Percentiles rank a stretch among this genome's conserved stretches.
Evolutionary conservation across 2,888 invertebrate genomes (phyloP).

Genomic region (Leptothorax acervorum): DNA sequence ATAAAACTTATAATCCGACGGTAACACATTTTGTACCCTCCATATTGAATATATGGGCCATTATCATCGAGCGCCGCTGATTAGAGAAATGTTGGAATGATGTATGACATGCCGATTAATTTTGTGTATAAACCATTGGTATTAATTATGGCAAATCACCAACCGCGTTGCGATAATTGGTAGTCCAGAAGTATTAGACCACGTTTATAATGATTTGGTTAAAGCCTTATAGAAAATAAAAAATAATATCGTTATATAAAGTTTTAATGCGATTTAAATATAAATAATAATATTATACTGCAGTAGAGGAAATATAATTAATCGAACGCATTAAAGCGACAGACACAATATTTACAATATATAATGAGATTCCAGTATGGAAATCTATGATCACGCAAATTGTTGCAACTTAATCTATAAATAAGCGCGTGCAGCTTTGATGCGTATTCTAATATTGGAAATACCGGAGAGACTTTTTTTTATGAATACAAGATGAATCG

Average conservation of each 20-base stretch:
- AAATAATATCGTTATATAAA: neutral
- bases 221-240: neutral
- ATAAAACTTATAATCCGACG: neutral
- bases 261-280: neutral
- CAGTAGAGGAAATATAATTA: neutral
- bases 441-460: neutral
- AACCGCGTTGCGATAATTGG: neutral
- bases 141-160: conserved; percentile 19
- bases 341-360: conserved; percentile 10
- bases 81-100: conserved; percentile 1
- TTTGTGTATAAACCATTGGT: neutral
- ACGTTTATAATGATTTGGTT: neutral
- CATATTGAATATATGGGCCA: neutral
- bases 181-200: neutral
- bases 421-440: conserved; percentile 3
- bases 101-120: conserved; percentile 9
- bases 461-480: neutral
- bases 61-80: conserved; percentile 6
- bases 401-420: conserved; percentile 30
- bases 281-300: neutral
- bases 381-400: conserved; percentile 27
- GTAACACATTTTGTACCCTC: neutral
- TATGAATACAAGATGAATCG: conserved; percentile 9
- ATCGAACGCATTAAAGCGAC: neutral
- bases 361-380: conserved; percentile 6